Evolutionary conservation across 2,888 invertebrate species (phyloP), one percentile per base, ranked within the genome.

Genomic region (Tethea ocularis): DNA sequence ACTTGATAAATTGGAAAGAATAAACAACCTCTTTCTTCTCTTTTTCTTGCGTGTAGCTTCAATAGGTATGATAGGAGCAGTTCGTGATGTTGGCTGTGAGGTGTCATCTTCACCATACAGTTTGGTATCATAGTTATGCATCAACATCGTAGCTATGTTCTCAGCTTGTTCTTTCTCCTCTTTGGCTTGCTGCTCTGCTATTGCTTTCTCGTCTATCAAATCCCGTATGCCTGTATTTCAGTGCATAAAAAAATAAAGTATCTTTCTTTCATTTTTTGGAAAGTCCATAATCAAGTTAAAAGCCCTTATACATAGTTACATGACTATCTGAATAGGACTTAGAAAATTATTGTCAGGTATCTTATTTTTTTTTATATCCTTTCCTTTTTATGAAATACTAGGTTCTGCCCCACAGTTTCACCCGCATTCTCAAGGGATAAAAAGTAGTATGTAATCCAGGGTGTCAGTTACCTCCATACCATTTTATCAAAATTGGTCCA

Each of bases 81-180:
- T 75, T 41, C 89, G 81, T 8, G 91, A 90, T 11, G 87, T 88
- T n/a, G 91, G 91, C 65, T 91, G 92, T 23, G 92, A 91, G 2
- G 91, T 91, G 59, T 93, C 90, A 69, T 93, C 93, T 74, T 91
- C 92, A n/a, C 83, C 89, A 60, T 81, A 86, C 29, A 91, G 66
- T 66, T 89, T 91, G 20, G 75, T 64, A 59, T 90, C 91, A 68
- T 90, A 91, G 57, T 82, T 88, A 2, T 75, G 80, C 80, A 92
- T 82, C 63, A 91, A 65, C 76, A 91, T 83, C 7, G 80, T 69
- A 11, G 82, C 82, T 66, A 88, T 77, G 59, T 75, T 82, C 67
- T 87, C 87, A 17, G 88, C 86, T 56, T 85, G 86, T 62, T 88
- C 84, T 60, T 84, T 84, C 64, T 89, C 90, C 57, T 87, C 89